Evolutionary conservation across 2,113 vertebrate species (phyloP).

Genomic region (Pseudopipra pipra): DNA sequence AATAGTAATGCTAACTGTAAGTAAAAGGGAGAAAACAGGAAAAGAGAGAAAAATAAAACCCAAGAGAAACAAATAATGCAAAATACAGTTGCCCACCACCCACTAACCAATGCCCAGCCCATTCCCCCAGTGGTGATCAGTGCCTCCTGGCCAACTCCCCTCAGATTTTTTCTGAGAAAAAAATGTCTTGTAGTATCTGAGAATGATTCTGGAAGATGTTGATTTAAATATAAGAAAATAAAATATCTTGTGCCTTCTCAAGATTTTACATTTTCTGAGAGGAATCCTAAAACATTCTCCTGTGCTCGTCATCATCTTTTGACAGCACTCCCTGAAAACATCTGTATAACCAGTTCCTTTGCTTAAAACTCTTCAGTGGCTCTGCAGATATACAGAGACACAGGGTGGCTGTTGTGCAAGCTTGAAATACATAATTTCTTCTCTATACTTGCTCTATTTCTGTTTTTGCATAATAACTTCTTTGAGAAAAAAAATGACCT

Average conservation of each 20-base stretch:
- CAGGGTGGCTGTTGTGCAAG: fast-evolving
- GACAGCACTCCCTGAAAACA: background rate
- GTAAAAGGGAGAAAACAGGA: background rate
- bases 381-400: background rate
- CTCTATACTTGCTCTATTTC: background rate
- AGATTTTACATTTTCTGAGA: background rate
- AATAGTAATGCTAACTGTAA: background rate
- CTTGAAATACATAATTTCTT: background rate
- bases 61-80: no score
- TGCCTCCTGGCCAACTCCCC: background rate
- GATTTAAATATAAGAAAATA: background rate
- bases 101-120: background rate
- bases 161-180: background rate
- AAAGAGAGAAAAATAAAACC: background rate
- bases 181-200: background rate
- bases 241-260: background rate
- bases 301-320: background rate
- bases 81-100: no score
- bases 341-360: fast-evolving
- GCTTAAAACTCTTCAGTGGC: background rate
- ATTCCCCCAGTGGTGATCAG: background rate
- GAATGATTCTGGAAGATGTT: background rate
- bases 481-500: background rate
- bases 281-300: background rate
- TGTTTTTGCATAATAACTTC: background rate